Percentiles rank a stretch among this genome's conserved stretches.
Conservation (phyloP, 1,140 invertebrate species). For the Leucophenga varia region DNA sequence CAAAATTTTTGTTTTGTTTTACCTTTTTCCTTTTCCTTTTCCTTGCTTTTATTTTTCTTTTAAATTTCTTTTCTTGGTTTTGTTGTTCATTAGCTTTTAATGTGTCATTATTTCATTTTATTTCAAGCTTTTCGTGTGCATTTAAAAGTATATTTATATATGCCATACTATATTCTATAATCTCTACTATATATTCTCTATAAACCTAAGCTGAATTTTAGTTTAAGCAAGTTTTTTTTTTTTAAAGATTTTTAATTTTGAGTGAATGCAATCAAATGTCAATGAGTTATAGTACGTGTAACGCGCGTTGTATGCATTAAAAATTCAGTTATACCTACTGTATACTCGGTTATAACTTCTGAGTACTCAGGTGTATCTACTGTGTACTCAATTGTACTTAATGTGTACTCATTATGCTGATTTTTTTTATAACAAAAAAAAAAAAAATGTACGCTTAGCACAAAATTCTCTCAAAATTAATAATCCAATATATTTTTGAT, state of each 20-base stretch:
- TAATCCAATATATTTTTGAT: too few relatives aligned
- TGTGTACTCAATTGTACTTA: too few relatives aligned
- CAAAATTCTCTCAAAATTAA: too few relatives aligned
- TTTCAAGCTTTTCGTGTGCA: slow-evolving; percentile 44
- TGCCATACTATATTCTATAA: slow-evolving; percentile 25
- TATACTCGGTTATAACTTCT: too few relatives aligned
- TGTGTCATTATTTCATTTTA: slow-evolving; percentile 41
- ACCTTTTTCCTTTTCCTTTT: background rate
- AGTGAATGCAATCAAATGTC: too few relatives aligned
- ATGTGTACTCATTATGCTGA: too few relatives aligned
- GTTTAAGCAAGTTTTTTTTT: slow-evolving; percentile 16
- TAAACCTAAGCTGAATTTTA: slow-evolving; percentile 7
- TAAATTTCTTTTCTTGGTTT: too few relatives aligned
- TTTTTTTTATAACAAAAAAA: too few relatives aligned
- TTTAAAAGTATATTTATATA: slow-evolving; percentile 27
- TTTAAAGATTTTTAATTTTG: slow-evolving; percentile 6
- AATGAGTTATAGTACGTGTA: slow-evolving; percentile 13
- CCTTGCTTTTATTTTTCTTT: background rate
- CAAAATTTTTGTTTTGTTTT: too few relatives aligned
- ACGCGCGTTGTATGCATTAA: slow-evolving; percentile 26
- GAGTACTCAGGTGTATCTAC: too few relatives aligned
- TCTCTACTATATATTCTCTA: slow-evolving; percentile 26
- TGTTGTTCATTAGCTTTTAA: slow-evolving; percentile 39
- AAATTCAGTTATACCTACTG: too few relatives aligned
- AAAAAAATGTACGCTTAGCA: too few relatives aligned